Evolutionary conservation across 2,888 invertebrate species (phyloP).

Genomic region (Rotaria magnacalcarata): DNA sequence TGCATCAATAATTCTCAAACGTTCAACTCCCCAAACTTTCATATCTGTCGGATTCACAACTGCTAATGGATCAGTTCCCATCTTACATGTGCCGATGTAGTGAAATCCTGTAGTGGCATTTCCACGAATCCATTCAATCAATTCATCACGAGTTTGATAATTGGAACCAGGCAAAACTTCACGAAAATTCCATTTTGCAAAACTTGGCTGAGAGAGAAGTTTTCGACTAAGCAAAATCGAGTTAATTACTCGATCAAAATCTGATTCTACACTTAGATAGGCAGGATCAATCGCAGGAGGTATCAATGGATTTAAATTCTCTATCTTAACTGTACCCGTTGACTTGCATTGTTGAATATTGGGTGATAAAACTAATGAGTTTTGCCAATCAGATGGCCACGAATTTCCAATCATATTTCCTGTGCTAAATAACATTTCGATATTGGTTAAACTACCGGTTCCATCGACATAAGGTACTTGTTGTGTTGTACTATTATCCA

Average conservation of each 20-base stretch:
- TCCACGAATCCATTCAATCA: conserved; percentile 27
- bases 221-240: background rate
- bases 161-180: background rate
- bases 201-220: background rate
- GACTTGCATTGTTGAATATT: conserved; percentile 12
- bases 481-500: background rate
- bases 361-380: background rate
- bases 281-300: background rate
- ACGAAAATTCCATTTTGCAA: conserved; percentile 4
- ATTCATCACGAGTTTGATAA: conserved; percentile 20
- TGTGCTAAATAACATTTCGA: conserved; percentile 6
- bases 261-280: background rate
- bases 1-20: conserved; percentile 50
- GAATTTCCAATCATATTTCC: conserved; percentile 12
- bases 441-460: background rate
- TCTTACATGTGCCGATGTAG: conserved; percentile 37
- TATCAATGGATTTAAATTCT: background rate
- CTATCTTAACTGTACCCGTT: background rate
- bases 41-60: conserved; percentile 31
- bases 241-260: background rate
- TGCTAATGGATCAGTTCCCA: conserved; percentile 32
- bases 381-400: background rate
- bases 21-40: conserved; percentile 49
- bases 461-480: background rate
- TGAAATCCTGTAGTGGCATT: conserved; percentile 41